Conservation (phyloP, 2,888 invertebrate species). For the Holacanthella duospinosa region DNA sequence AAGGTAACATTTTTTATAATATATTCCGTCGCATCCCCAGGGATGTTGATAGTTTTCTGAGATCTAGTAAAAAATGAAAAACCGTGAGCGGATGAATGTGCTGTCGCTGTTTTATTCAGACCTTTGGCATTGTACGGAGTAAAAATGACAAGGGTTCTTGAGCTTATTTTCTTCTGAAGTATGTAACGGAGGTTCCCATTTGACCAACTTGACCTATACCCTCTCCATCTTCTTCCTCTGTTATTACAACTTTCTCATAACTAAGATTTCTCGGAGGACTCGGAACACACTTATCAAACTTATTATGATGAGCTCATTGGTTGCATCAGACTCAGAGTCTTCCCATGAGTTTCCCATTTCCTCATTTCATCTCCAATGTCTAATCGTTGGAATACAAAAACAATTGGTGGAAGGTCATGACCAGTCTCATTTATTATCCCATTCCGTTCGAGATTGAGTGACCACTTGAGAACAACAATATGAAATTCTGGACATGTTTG, state of each 20-base stretch:
- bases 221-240: background rate
- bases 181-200: slow-evolving; percentile 27
- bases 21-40: slow-evolving; percentile 6
- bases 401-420: background rate
- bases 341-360: slow-evolving; percentile 19
- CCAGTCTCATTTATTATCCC: background rate
- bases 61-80: background rate
- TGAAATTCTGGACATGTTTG: slow-evolving; percentile 7
- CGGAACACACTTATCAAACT: background rate
- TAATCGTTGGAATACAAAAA: background rate
- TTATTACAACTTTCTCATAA: background rate
- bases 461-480: slow-evolving; percentile 24
- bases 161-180: slow-evolving; percentile 20
- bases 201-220: slow-evolving; percentile 18
- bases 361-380: background rate
- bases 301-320: background rate
- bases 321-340: slow-evolving; percentile 15
- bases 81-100: background rate
- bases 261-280: background rate
- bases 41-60: background rate
- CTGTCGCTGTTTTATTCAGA: background rate
- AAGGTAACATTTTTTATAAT: background rate
- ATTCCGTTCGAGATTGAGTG: background rate
- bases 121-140: slow-evolving; percentile 1
- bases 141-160: slow-evolving; percentile 6